Evolutionary conservation across 2,113 vertebrate species (phyloP), one percentile per base, ranked within the genome.

Genomic region (Gadus macrocephalus): DNA sequence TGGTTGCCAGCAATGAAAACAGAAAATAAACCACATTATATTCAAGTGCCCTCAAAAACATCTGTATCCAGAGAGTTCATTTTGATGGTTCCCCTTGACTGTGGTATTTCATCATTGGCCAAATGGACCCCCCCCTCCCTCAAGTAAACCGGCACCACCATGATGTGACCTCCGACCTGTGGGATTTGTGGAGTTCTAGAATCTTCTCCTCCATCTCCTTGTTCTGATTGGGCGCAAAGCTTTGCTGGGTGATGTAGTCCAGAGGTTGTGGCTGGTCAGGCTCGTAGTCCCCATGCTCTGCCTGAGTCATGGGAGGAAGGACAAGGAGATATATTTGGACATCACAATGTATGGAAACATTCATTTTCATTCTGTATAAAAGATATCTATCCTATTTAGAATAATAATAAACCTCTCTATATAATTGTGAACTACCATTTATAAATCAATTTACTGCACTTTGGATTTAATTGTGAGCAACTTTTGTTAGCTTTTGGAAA

Each of bases 121-220:
- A 62, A 62, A 22, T 62, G 11, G 20, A 4, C 14, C 14, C 9
- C n/a, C 20, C 20, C 15, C 28, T 63, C 11, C 25, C 11, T 27
- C 62, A 20, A 6, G 5, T 6, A n/a, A 4, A 28, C 22, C 62
- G 25, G 25, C 25, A 28, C 62, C 62, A 38, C 15, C 74, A 15
- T 0, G 2, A 15, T n/a, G 55, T 15, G 16, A 4, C 35, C 16
- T 66, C 79, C 62, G 27, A 99, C 97, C 95, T 96, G 90, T 97
- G 96, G 70, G 94, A 93, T 89, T 95, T 96, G 85, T 98, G 94
- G 35, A 99, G 90, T 71, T 99, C 96, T 67, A 94, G 86, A 84
- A 99, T 93, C 79, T 98, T 98, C 78, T 98, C 97, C 87, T 99
- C 96, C 93, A 99, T 94, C 88, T 98, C 96, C 85, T 93, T 96